Evolutionary conservation across 2,888 invertebrate species (phyloP).

Genomic region (Anorthoa munda): DNA sequence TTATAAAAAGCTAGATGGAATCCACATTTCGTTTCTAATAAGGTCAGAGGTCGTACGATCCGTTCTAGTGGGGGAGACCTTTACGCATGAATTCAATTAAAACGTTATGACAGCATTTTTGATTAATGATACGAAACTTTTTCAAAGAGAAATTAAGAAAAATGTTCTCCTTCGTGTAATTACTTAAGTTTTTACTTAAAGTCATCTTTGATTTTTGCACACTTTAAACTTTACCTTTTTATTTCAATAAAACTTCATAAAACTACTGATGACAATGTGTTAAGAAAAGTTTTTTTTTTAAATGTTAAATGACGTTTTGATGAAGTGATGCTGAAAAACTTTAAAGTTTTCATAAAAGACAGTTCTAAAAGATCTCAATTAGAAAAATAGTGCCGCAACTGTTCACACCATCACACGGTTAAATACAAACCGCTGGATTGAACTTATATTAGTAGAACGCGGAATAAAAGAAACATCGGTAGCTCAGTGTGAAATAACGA

Average conservation of each 20-base stretch:
- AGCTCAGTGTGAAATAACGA: slow-evolving; percentile 18
- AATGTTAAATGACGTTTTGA: too few relatives aligned
- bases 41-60: too few relatives aligned
- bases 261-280: neutral
- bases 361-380: slow-evolving; percentile 1
- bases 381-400: neutral
- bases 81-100: slow-evolving; percentile 3
- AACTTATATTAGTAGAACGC: neutral
- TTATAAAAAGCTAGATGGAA: too few relatives aligned
- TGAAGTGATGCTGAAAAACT: too few relatives aligned
- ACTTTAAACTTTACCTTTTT: neutral
- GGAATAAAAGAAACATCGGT: slow-evolving; percentile 1
- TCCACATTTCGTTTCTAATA: too few relatives aligned
- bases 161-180: slow-evolving; percentile 27
- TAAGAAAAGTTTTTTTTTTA: neutral
- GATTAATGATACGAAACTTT: slow-evolving; percentile 38
- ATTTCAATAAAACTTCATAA: neutral
- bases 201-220: neutral
- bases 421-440: neutral
- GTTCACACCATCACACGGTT: neutral
- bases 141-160: slow-evolving; percentile 22
- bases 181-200: slow-evolving; percentile 19
- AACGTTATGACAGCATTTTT: slow-evolving; percentile 17
- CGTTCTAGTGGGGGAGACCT: neutral
- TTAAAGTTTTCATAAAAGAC: neutral